Evolutionary conservation across 1,140 invertebrate genomes (phyloP).

Genomic region (Maconellicoccus hirsutus): DNA sequence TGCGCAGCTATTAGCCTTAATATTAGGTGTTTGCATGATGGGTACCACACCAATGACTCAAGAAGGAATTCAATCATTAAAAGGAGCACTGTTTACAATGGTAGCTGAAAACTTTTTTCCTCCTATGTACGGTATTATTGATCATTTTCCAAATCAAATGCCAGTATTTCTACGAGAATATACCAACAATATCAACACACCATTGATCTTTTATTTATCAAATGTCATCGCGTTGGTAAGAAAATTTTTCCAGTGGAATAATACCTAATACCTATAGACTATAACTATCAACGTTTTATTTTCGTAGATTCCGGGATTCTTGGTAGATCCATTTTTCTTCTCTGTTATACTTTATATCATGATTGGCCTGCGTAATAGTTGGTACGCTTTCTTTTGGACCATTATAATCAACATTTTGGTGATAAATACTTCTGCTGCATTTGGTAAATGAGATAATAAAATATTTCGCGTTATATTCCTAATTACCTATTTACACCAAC

Average conservation of each 20-base stretch:
- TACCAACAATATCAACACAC: slow-evolving; percentile 59
- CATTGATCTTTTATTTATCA: slow-evolving; percentile 59
- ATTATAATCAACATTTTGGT: not conserved
- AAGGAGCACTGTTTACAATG: slow-evolving; percentile 70
- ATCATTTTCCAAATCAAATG: slow-evolving; percentile 63
- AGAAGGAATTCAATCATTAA: slow-evolving; percentile 66
- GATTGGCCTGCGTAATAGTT: not conserved
- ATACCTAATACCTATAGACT: not conserved
- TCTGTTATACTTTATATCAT: not conserved
- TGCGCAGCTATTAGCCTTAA: slow-evolving; percentile 52
- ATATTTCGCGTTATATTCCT: too few species aligned
- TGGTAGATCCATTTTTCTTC: not conserved
- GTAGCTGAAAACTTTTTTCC: slow-evolving; percentile 77
- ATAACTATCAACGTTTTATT: not conserved
- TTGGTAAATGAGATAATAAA: not conserved
- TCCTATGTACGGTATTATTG: slow-evolving; percentile 70
- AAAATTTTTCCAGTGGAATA: not conserved
- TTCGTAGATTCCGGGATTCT: not conserved
- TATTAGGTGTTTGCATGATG: slow-evolving; percentile 64
- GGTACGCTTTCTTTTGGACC: not conserved
- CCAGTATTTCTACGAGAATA: slow-evolving; percentile 67
- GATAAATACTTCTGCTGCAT: not conserved
- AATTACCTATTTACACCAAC: too few species aligned
- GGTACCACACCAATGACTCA: slow-evolving; percentile 55
- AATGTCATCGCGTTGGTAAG: slow-evolving; percentile 62